These are phyloP conservation scores for Nemurella pictetii DNA, from an alignment of 2,888 invertebrate genomes.

Conservation along the genomic window DNA sequence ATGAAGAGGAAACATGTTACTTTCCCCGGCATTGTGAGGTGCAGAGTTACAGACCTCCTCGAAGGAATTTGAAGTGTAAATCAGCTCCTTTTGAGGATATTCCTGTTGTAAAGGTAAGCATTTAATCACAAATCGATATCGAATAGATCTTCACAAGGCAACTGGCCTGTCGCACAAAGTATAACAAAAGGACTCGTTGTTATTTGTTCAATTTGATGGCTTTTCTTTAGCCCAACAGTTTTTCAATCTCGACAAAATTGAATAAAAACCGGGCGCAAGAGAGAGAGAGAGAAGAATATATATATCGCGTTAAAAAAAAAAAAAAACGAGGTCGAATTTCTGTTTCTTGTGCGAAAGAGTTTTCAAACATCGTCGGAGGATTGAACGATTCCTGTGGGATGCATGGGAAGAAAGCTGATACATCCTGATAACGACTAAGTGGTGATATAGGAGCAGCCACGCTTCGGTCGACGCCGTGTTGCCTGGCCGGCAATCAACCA, in stretches of 20 bases:
- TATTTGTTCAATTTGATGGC: neutral
- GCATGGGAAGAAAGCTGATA: neutral
- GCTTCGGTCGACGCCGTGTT: no score
- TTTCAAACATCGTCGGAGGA: neutral
- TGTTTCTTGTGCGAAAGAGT: neutral
- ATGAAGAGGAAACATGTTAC: no score
- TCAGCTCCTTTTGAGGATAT: no score
- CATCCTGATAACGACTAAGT: neutral
- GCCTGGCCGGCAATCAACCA: no score
- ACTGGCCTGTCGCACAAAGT: neutral
- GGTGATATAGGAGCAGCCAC: neutral
- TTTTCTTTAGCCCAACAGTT: neutral
- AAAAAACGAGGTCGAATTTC: neutral
- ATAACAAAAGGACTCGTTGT: neutral
- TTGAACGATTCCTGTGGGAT: neutral
- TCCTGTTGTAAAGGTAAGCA: neutral
- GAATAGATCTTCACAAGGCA: neutral
- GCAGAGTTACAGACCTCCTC: no score
- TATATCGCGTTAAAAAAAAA: neutral
- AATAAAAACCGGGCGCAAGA: neutral
- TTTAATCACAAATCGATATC: neutral
- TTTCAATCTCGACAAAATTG: neutral
- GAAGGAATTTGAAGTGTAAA: no score
- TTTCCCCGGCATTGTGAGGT: no score
- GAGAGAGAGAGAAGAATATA: neutral